Base-by-base conservation (phyloP, 2,113 vertebrate species). In the Eulemur macaco region DNA sequence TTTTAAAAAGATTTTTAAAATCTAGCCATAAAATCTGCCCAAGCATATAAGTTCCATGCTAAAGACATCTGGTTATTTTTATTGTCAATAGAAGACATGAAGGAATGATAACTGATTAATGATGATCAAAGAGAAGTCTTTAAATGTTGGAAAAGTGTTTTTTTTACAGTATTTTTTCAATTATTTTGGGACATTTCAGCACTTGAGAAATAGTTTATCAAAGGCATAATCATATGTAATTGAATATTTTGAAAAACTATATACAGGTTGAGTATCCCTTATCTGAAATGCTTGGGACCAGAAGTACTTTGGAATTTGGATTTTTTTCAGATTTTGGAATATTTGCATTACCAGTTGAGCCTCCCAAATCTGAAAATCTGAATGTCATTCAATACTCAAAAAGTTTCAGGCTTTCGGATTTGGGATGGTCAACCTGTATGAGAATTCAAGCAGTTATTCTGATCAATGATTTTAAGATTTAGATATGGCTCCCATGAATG, bases 11-110 rank as follows among this genome's bases (percentile, higher is more conserved):
- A 42, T 37, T 64, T 78, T 45, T 34, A 45, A 85, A 90, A 84
- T 64, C 23, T 42, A 81, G 52, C 37, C 20, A 23, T 93, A 76
- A 86, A 80, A 63, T 94, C n/a, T 84, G 1, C 42, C 8, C 13
- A 58, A 77, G 21, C 45, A 90, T 34, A 81, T 42, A 50, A 68
- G 3, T 95, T 93, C 50, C 31, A 34, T 68, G 54, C n/a, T 68
- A 34, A 83, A 93, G 47, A 82, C 18, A 58, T n/a, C 45, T 94
- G 54, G n/a, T 80, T 92, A 50, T 81, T 96, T 94, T 82, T 93
- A 93, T 89, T 94, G 8, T 89, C 91, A 97, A 34, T 69, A 69
- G 91, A 90, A 93, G 39, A 76, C n/a, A 68, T 71, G 47, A 87
- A 85, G n/a, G 83, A 89, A 84, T 76, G 66, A 20, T 69, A 54